Evolutionary conservation across 2,797 vertebrate genomes (phyloP).

Genomic region (Chaenodraco wilsoni): DNA sequence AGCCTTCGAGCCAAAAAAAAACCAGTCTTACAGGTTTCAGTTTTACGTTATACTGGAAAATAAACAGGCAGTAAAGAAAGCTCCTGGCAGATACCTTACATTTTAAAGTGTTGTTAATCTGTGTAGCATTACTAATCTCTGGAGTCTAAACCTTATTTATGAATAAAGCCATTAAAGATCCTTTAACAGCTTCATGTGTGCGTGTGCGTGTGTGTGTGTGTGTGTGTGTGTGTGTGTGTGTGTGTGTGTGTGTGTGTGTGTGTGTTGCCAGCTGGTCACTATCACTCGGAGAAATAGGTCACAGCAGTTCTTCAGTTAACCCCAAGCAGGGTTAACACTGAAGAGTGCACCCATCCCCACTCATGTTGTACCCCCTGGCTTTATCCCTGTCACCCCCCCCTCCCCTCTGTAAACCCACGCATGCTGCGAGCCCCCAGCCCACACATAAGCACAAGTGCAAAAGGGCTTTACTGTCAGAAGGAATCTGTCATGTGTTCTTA

Average conservation of each 20-base stretch:
- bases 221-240: slow-evolving; percentile 2
- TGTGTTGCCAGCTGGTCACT: slow-evolving; percentile 72
- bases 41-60: not conserved
- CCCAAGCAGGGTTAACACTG: slow-evolving; percentile 67
- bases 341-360: slow-evolving; percentile 54
- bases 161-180: slow-evolving; percentile 20
- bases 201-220: slow-evolving; percentile 20
- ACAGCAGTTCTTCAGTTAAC: slow-evolving; percentile 67
- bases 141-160: slow-evolving; percentile 13
- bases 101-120: slow-evolving; percentile 16
- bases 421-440: slow-evolving; percentile 39
- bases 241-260: slow-evolving; percentile 12
- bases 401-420: slow-evolving; percentile 60
- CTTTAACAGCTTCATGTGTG: not conserved
- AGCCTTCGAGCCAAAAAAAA: not conserved
- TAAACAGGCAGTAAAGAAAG: not conserved
- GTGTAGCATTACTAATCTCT: slow-evolving; percentile 14
- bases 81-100: not conserved
- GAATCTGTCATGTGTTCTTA: slow-evolving; percentile 58
- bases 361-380: slow-evolving; percentile 51
- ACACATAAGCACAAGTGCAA: slow-evolving; percentile 47
- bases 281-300: slow-evolving; percentile 77
- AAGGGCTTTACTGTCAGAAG: slow-evolving; percentile 57
- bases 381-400: slow-evolving; percentile 53
- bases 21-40: not conserved